Evolutionary conservation across 2,797 vertebrate genomes (phyloP).

Genomic region (Tokudaia muenninki): DNA sequence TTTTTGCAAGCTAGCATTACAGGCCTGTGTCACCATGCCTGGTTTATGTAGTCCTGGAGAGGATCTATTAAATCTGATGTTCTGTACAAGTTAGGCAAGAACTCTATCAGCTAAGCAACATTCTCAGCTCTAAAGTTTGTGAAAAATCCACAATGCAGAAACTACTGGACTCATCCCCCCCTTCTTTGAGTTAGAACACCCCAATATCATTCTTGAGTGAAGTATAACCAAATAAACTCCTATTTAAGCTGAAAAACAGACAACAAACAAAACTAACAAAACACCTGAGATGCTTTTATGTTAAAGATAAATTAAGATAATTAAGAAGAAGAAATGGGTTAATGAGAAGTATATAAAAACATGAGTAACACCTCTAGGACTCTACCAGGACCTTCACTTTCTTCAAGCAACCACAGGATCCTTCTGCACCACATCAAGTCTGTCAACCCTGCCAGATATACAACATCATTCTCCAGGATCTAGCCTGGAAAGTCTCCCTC

Average conservation of each 20-base stretch:
- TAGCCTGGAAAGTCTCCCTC: not conserved
- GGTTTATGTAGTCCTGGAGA: not conserved
- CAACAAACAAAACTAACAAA: not conserved
- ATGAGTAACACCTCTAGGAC: not conserved
- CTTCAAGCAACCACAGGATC: not conserved
- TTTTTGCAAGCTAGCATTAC: no score
- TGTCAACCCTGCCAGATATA: not conserved
- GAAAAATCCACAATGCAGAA: not conserved
- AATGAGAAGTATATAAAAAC: constrained; percentile 19
- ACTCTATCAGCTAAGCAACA: not conserved
- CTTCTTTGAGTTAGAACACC: not conserved
- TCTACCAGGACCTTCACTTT: not conserved
- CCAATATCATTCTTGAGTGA: not conserved
- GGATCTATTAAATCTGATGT: not conserved
- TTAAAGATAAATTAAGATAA: constrained; percentile 6
- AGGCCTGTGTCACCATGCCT: not conserved
- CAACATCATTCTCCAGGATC: not conserved
- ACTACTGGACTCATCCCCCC: not conserved
- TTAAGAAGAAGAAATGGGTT: not conserved
- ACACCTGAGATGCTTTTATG: not conserved
- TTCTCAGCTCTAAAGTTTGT: not conserved
- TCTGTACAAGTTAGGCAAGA: not conserved
- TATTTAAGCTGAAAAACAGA: not conserved
- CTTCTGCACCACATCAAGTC: not conserved
- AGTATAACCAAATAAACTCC: not conserved